These are phyloP conservation scores for Mohoua ochrocephala DNA, from an alignment of 2,113 vertebrate genomes.

Conservation along the genomic window DNA sequence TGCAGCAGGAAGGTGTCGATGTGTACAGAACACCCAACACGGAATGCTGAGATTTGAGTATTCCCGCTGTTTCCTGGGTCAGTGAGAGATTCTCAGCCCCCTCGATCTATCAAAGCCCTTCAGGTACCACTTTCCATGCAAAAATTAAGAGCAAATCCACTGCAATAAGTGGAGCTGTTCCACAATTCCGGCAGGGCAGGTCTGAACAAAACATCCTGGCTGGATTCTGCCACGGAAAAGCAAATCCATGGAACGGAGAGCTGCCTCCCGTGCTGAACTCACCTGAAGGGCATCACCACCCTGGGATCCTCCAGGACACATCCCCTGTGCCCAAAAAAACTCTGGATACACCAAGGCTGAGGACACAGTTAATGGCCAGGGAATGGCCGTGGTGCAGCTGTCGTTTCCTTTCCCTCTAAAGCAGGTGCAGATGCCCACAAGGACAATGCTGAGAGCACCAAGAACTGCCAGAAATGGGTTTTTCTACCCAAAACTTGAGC, in stretches of 20 bases:
- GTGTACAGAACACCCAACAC: not conserved
- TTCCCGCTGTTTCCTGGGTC: not conserved
- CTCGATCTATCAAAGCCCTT: not conserved
- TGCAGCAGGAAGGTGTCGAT: not conserved
- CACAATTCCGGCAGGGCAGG: not conserved
- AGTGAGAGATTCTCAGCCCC: not conserved
- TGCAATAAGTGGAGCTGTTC: not conserved
- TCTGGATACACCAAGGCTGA: rapidly evolving
- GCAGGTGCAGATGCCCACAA: not conserved
- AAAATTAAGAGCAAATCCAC: not conserved
- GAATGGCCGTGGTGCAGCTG: not conserved
- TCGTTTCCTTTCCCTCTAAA: not conserved
- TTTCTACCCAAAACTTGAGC: not conserved
- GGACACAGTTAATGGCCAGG: rapidly evolving
- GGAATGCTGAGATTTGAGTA: not conserved
- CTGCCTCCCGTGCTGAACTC: not conserved
- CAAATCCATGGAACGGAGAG: not conserved
- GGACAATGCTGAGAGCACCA: not conserved
- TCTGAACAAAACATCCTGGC: not conserved
- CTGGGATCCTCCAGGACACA: not conserved
- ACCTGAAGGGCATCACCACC: not conserved
- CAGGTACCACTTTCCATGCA: not conserved
- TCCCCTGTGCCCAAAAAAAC: not conserved
- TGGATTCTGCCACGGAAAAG: not conserved
- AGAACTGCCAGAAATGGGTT: not conserved